phyloP scores from a whole-genome alignment of 2,888 invertebrate species.

The Hedychridium roseum region DNA sequence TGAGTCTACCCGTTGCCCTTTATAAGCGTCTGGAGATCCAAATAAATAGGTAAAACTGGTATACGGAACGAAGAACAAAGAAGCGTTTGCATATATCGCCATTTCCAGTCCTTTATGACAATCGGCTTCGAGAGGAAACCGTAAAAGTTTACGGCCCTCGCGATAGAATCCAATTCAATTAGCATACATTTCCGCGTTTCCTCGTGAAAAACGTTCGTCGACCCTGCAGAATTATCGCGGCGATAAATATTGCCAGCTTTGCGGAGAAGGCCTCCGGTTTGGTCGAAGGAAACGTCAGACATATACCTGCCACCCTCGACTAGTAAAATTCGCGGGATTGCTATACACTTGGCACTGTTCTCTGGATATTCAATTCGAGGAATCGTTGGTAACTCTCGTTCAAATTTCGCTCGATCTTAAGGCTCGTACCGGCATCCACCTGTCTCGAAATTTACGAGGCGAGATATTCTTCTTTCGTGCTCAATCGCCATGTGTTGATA shows the following conservation, averaged over 20 bases:
- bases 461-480: slow-evolving; percentile 37
- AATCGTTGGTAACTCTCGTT: neutral
- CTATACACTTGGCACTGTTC: no score
- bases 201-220: slow-evolving; percentile 14
- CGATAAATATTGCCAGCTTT: slow-evolving; percentile 17
- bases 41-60: no score
- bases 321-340: no score
- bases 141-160: slow-evolving; percentile 21
- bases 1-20: no score
- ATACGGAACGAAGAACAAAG: no score
- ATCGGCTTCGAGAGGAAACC: slow-evolving; percentile 23
- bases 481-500: slow-evolving; percentile 41
- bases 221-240: slow-evolving; percentile 20
- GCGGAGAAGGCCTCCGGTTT: no score
- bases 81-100: no score
- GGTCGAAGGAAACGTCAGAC: neutral
- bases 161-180: slow-evolving; percentile 29
- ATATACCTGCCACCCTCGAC: no score
- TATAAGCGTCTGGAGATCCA: no score
- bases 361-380: no score
- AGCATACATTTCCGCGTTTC: slow-evolving; percentile 36
- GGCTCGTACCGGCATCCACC: slow-evolving; percentile 22
- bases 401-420: slow-evolving; percentile 18
- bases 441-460: slow-evolving; percentile 34
- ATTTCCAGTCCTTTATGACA: no score